These are phyloP conservation scores for Notodonta ziczac DNA, from an alignment of 2,888 invertebrate genomes.

Conservation along the genomic window DNA sequence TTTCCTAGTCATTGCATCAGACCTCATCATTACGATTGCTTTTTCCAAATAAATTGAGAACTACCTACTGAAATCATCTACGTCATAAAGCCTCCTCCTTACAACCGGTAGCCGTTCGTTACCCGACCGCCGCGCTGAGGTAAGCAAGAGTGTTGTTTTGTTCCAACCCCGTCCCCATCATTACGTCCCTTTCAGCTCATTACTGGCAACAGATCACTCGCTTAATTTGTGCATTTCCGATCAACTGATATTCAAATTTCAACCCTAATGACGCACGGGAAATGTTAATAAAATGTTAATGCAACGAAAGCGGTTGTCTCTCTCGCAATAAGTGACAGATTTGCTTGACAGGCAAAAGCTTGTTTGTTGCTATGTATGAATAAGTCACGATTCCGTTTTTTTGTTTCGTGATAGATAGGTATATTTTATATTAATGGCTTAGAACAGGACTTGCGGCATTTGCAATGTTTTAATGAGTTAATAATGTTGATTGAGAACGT, in stretches of 20 bases:
- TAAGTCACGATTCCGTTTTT: constrained; percentile 81
- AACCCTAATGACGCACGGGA: constrained; percentile 81
- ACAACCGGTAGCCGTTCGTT: constrained; percentile 51
- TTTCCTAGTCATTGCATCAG: no score
- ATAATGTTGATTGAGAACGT: not conserved
- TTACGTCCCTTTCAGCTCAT: constrained; percentile 81
- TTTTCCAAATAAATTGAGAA: not conserved
- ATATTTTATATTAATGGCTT: constrained; percentile 43
- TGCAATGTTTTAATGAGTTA: constrained; percentile 41
- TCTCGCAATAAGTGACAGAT: constrained; percentile 81
- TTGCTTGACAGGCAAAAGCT: constrained; percentile 79
- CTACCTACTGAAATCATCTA: not conserved
- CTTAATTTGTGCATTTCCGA: constrained; percentile 85
- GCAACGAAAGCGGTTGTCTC: constrained; percentile 74
- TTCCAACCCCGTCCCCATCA: constrained; percentile 69
- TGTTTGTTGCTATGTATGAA: constrained; percentile 77
- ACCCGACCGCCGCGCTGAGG: constrained; percentile 65
- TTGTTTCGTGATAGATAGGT: constrained; percentile 48
- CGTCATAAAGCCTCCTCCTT: constrained; percentile 54
- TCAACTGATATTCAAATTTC: constrained; percentile 83
- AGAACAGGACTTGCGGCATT: constrained; percentile 38
- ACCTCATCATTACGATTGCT: no score
- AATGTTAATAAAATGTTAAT: constrained; percentile 85
- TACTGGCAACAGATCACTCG: constrained; percentile 81
- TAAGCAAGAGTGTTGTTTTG: constrained; percentile 80